Percentiles rank a stretch among this genome's conserved stretches.
Conservation (phyloP, 2,797 vertebrate species). For the Clarias laeviceps region DNA sequence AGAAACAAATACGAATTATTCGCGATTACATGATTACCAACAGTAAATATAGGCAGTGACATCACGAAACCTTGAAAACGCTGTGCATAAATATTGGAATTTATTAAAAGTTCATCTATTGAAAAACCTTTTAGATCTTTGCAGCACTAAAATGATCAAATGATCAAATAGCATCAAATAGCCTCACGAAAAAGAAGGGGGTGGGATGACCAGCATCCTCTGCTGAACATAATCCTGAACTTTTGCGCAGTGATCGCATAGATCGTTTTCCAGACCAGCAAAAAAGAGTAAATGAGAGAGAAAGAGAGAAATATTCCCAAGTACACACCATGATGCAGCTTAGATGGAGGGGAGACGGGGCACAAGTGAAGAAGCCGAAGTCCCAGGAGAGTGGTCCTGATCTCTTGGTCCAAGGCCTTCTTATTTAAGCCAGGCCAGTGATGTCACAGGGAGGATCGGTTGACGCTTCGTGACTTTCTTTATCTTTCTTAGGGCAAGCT, state of each 20-base stretch:
- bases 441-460: constrained; percentile 79
- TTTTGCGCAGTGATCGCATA: neutral
- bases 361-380: constrained; percentile 76
- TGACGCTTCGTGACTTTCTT: constrained; percentile 84
- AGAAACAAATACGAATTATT: constrained; percentile 52
- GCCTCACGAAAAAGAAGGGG: neutral
- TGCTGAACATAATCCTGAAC: neutral
- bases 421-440: constrained; percentile 84
- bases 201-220: neutral
- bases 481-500: constrained; percentile 99
- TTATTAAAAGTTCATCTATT: neutral
- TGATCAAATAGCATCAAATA: neutral
- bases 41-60: neutral
- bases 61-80: neutral
- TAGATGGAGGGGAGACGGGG: constrained; percentile 75
- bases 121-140: neutral
- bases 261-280: constrained; percentile 45
- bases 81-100: neutral
- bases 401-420: constrained; percentile 73
- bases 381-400: constrained; percentile 86
- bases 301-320: constrained; percentile 66
- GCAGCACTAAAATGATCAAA: neutral
- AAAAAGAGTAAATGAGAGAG: constrained; percentile 73
- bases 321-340: constrained; percentile 93
- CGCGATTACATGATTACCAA: constrained; percentile 2